Evolutionary conservation across 1,140 invertebrate species (phyloP), one percentile per base, ranked within the genome.

Genomic region (Heliconius congener): DNA sequence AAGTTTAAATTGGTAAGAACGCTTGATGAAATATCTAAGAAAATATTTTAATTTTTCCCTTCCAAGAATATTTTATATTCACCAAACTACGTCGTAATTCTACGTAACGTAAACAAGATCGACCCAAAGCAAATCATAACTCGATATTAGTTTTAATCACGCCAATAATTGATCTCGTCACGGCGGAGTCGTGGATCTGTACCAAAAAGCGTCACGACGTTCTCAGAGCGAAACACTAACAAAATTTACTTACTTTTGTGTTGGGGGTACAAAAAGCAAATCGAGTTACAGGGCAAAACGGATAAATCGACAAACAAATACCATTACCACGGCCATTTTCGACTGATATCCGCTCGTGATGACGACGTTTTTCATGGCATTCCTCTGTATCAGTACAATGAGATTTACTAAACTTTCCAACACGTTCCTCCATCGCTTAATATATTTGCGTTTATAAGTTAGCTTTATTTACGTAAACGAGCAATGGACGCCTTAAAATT

Each of bases 291-390:
- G 86, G 78, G 77, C 88, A 89, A 92, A 94, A 92, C 89, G 91
- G 91, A 93, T 80, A 93, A 94, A 93, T 94, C 92, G 82, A 94
- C 93, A 87, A 90, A 94, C 90, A 93, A 93, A 93, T 85, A 92
- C 85, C 88, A 93, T 93, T 92, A 93, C 82, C 87, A 91, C 90
- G 91, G 91, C 88, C 89, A 92, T 93, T 91, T 92, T 89, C 86
- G 90, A 88, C 81, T 87, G 88, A 86, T 88, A 88, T 86, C 86
- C 88, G 90, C 88, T 93, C 93, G 92, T 93, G 93, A 94, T 91
- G 90, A 87, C 83, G 82, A 81, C 80, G 90, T 94, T 94, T 94
- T 94, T 93, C 92, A 93, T 85, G 86, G 83, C 74, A 84, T 74
- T 81, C 81, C 42, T 75, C 82, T 76, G 18, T 79, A 77, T 73